phyloP scores from a whole-genome alignment of 2,797 vertebrate genomes.

The Microhierax caerulescens region DNA sequence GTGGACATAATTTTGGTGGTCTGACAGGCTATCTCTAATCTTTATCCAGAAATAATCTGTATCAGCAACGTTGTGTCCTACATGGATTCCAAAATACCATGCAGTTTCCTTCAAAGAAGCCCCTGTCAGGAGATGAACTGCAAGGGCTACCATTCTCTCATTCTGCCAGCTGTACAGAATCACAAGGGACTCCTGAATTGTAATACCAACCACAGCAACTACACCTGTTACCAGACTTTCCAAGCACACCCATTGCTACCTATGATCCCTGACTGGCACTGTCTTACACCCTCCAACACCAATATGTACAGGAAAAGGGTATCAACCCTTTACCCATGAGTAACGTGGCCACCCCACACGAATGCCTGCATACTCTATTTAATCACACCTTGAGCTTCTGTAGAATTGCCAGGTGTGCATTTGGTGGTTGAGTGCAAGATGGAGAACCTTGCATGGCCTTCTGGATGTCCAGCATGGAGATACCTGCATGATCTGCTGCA shows the following conservation, averaged over 20 bases:
- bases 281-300: background rate
- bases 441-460: background rate
- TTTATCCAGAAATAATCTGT: background rate
- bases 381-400: background rate
- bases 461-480: background rate
- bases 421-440: background rate
- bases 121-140: background rate
- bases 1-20: background rate
- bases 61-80: too few relatives aligned
- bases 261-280: background rate
- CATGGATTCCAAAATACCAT: background rate
- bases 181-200: background rate
- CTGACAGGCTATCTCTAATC: background rate
- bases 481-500: background rate
- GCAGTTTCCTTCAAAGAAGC: background rate
- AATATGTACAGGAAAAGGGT: background rate
- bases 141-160: background rate
- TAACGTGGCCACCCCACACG: background rate
- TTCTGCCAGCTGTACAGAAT: background rate
- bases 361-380: background rate
- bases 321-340: fast-evolving
- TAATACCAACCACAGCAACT: background rate
- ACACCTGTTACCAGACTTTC: background rate
- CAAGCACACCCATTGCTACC: background rate
- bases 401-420: background rate